Evolutionary conservation across 2,113 vertebrate species (phyloP).

Genomic region (Alces alces): DNA sequence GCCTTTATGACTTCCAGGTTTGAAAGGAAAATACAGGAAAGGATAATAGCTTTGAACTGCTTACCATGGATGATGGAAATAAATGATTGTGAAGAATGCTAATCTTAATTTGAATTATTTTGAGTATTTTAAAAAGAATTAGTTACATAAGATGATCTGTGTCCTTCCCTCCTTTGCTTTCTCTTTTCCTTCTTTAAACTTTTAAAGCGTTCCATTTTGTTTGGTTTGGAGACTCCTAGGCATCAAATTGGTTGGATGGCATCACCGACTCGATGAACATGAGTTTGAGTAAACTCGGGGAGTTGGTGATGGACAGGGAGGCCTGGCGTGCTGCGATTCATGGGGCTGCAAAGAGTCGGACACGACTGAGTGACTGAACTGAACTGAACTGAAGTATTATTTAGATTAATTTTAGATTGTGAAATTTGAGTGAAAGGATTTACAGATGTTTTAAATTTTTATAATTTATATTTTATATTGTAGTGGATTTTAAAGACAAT

Average conservation of each 20-base stretch:
- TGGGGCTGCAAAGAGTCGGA: too few relatives aligned
- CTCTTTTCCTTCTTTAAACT: neutral
- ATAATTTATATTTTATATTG: too few relatives aligned
- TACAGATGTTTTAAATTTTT: too few relatives aligned
- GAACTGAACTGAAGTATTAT: too few relatives aligned
- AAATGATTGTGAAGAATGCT: neutral
- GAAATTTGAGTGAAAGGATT: too few relatives aligned
- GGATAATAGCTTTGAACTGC: neutral
- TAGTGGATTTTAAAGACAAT: too few relatives aligned
- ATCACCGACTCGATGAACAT: too few relatives aligned
- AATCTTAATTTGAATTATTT: neutral
- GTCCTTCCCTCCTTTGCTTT: neutral
- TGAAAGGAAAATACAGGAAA: neutral
- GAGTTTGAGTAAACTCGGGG: too few relatives aligned
- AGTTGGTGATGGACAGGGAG: too few relatives aligned
- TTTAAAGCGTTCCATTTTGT: neutral
- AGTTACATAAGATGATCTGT: neutral
- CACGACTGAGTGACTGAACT: too few relatives aligned
- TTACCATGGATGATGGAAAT: neutral
- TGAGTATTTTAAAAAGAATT: neutral
- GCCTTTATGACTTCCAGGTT: neutral
- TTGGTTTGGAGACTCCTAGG: slow-evolving; percentile 13
- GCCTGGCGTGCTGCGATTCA: too few relatives aligned
- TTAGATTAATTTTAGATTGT: too few relatives aligned
- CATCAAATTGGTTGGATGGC: neutral